These are phyloP conservation scores for Lampris incognitus DNA, from an alignment of 2,113 vertebrate species.

Conservation along the genomic window DNA sequence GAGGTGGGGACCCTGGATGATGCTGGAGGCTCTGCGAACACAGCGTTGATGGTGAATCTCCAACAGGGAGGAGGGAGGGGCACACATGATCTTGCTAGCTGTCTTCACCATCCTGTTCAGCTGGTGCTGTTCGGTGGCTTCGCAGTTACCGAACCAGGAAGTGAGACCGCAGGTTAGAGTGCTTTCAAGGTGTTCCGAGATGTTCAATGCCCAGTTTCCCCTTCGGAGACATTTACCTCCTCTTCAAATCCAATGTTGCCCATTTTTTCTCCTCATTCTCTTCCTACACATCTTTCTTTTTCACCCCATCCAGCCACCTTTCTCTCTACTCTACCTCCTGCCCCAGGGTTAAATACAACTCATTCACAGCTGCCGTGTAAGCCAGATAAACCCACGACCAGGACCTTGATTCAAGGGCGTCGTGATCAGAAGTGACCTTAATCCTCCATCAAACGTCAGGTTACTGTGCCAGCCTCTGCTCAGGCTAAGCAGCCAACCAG, in stretches of 20 bases:
- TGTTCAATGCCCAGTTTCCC: slow-evolving; percentile 16
- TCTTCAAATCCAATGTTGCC: slow-evolving; percentile 4
- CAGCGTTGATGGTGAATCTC: too few species aligned
- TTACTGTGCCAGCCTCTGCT: neutral
- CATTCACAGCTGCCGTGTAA: slow-evolving; percentile 4
- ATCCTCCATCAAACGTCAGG: slow-evolving; percentile 21
- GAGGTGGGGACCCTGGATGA: too few species aligned
- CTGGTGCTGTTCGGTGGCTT: too few species aligned
- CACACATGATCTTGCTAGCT: too few species aligned
- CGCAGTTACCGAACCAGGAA: too few species aligned
- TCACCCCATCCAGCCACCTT: slow-evolving; percentile 35
- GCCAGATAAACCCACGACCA: slow-evolving; percentile 4
- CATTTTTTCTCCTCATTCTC: neutral
- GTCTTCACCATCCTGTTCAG: too few species aligned
- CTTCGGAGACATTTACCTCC: slow-evolving; percentile 48
- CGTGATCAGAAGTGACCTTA: slow-evolving; percentile 17
- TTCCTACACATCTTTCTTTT: slow-evolving; percentile 1
- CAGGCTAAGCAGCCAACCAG: neutral
- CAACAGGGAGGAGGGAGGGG: too few species aligned
- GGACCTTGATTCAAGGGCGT: slow-evolving; percentile 15
- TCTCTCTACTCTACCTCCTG: slow-evolving; percentile 19
- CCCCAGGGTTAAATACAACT: slow-evolving; percentile 34
- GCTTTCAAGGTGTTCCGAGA: too few species aligned
- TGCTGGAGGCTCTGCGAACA: too few species aligned
- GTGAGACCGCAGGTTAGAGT: too few species aligned